A percentile compares a stretch with the other conserved stretches of the same genome.
phyloP scores from a whole-genome alignment of 2,888 invertebrate species.

The Latrodectus elegans region DNA sequence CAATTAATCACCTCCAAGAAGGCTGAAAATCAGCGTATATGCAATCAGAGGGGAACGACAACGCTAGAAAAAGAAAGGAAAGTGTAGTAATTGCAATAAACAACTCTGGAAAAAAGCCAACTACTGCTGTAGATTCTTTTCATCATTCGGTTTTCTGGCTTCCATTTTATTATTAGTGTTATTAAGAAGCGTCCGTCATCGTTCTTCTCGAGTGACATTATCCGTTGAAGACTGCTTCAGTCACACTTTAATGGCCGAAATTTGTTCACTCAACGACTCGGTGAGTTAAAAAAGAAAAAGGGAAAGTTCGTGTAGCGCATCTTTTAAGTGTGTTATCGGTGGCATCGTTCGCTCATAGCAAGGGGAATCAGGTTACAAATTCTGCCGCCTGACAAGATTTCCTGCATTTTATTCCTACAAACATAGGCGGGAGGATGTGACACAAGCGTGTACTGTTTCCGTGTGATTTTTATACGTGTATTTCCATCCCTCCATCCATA shows the following conservation, averaged over 20 bases:
- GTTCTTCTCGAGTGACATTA: conserved; percentile 26
- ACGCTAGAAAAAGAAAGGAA: background rate
- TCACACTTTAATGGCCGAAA: conserved; percentile 56
- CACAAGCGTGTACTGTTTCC: too few relatives aligned
- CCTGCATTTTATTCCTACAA: too few relatives aligned
- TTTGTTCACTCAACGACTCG: conserved; percentile 52
- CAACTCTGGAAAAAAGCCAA: conserved; percentile 55
- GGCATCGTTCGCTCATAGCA: conserved; percentile 25
- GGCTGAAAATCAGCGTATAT: conserved; percentile 19
- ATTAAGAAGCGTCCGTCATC: conserved; percentile 44
- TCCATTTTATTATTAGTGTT: conserved; percentile 46
- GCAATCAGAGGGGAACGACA: background rate
- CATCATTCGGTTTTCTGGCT: conserved; percentile 17
- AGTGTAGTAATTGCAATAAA: conserved; percentile 52
- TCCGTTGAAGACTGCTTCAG: conserved; percentile 20
- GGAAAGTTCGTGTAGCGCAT: conserved; percentile 22
- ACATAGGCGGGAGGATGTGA: too few relatives aligned
- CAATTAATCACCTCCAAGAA: conserved; percentile 39
- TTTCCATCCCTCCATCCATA: too few relatives aligned
- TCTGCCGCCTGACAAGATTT: too few relatives aligned
- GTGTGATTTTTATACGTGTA: too few relatives aligned
- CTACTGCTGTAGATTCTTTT: conserved; percentile 28
- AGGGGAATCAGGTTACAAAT: conserved; percentile 34
- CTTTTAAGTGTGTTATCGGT: conserved; percentile 33
- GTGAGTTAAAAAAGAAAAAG: conserved; percentile 28